These are phyloP conservation scores for Amaurobius ferox DNA, from an alignment of 2,888 invertebrate species.

Conservation along the genomic window DNA sequence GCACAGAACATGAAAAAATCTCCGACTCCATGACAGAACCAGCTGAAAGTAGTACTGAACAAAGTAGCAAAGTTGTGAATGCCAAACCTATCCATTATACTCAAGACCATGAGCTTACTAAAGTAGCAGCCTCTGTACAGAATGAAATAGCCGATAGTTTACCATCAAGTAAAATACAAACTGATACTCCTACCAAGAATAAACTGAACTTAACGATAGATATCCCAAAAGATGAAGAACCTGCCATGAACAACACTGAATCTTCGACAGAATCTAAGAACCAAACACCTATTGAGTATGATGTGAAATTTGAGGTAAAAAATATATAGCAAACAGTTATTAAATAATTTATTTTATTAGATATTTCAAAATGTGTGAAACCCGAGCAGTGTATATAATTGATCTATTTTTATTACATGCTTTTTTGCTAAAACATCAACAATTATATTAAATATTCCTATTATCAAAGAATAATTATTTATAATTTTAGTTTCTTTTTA, in stretches of 20 bases:
- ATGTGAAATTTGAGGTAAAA: conserved; percentile 60
- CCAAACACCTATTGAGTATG: conserved; percentile 28
- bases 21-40: conserved; percentile 26
- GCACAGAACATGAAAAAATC: conserved; percentile 18
- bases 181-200: conserved; percentile 51
- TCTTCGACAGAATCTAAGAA: conserved; percentile 12
- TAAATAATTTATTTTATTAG: too few relatives aligned
- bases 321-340: too few relatives aligned
- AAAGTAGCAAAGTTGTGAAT: conserved; percentile 6
- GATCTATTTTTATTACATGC: too few relatives aligned
- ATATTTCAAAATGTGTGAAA: too few relatives aligned
- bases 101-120: neutral
- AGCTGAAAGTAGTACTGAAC: neutral
- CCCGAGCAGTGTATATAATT: too few relatives aligned
- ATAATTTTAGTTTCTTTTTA: too few relatives aligned
- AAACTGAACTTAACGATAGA: conserved; percentile 56
- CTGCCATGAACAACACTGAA: conserved; percentile 10
- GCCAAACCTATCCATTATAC: neutral
- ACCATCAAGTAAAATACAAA: neutral
- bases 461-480: too few relatives aligned
- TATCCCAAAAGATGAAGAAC: conserved; percentile 54
- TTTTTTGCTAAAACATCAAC: too few relatives aligned
- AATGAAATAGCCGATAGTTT: neutral
- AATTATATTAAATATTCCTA: too few relatives aligned
- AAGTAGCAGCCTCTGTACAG: neutral